These are phyloP conservation scores for Netelia melanura DNA, from an alignment of 2,888 invertebrate genomes.

Conservation along the genomic window DNA sequence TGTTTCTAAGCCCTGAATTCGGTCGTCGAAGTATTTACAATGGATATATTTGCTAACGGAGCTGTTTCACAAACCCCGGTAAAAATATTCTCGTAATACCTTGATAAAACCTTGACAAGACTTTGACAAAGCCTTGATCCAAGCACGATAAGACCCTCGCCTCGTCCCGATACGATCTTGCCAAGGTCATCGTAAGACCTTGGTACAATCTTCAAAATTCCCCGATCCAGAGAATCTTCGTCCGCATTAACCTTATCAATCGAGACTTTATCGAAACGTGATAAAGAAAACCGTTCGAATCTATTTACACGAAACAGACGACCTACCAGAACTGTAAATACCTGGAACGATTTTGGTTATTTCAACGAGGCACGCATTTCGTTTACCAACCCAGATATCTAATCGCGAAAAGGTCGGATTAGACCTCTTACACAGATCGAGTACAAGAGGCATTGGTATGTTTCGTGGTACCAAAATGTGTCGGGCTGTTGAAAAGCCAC, in stretches of 20 bases:
- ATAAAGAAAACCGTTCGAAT: background rate
- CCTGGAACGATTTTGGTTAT: background rate
- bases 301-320: background rate
- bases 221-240: too few relatives aligned
- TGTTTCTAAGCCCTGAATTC: constrained; percentile 48
- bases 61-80: background rate
- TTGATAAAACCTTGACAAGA: background rate
- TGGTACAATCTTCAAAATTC: too few relatives aligned
- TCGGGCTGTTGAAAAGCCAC: constrained; percentile 48
- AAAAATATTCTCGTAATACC: background rate
- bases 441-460: constrained; percentile 29
- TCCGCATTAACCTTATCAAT: too few relatives aligned
- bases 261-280: background rate
- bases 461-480: constrained; percentile 31
- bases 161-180: background rate
- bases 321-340: background rate
- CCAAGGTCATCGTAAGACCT: too few relatives aligned
- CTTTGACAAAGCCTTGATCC: background rate
- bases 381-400: constrained; percentile 1
- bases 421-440: background rate
- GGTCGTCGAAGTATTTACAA: constrained; percentile 1
- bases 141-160: background rate
- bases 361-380: background rate
- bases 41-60: background rate
- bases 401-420: constrained; percentile 5